phyloP scores from a whole-genome alignment of 1,140 invertebrate genomes.

The Tachypleus tridentatus region DNA sequence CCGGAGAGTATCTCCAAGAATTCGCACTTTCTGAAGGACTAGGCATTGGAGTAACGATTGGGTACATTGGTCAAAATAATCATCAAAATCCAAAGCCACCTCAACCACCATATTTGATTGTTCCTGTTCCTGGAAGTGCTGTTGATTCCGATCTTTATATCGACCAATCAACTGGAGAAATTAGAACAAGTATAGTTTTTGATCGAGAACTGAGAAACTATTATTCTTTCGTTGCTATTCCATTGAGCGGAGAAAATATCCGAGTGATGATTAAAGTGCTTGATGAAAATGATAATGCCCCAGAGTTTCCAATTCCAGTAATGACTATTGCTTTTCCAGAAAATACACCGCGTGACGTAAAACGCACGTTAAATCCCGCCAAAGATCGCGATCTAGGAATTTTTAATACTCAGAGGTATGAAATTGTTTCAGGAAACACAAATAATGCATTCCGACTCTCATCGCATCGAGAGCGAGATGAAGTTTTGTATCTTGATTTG shows the following conservation, averaged over 20 bases:
- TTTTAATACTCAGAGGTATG: constrained; percentile 84
- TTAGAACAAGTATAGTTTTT: constrained; percentile 65
- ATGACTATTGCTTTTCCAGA: constrained; percentile 90
- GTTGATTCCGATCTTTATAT: constrained; percentile 79
- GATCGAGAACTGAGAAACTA: constrained; percentile 77
- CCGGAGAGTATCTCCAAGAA: constrained; percentile 48
- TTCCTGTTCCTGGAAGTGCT: constrained; percentile 66
- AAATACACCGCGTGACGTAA: constrained; percentile 81
- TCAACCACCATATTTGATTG: constrained; percentile 65
- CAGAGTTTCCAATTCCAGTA: constrained; percentile 62
- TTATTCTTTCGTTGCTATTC: constrained; percentile 80
- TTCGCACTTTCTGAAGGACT: constrained; percentile 76
- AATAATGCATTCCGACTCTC: constrained; percentile 80
- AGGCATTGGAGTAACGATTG: constrained; percentile 69
- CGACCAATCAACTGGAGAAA: constrained; percentile 79
- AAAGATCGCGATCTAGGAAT: constrained; percentile 76
- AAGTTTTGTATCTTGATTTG: constrained; percentile 72
- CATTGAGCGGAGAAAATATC: constrained; percentile 66
- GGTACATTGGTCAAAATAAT: constrained; percentile 57
- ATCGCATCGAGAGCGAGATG: constrained; percentile 75
- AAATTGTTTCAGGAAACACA: constrained; percentile 82
- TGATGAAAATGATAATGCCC: constrained; percentile 97
- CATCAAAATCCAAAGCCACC: constrained; percentile 41
- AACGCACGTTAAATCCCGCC: constrained; percentile 78
- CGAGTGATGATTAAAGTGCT: constrained; percentile 73